Base-by-base conservation (phyloP, 2,888 invertebrate species). In the Ochropacha duplaris region DNA sequence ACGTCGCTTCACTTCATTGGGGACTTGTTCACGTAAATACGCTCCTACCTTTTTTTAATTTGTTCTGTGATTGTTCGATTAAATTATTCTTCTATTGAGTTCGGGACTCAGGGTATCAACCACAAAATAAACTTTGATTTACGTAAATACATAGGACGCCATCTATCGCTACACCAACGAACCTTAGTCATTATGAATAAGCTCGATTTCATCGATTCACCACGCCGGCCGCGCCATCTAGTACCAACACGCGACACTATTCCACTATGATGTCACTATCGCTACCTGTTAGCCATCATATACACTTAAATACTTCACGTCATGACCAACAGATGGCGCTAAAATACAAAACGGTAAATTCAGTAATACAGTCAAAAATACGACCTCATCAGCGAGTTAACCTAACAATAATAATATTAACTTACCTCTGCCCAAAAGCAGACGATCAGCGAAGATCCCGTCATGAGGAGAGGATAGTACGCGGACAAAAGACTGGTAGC, bases 381-480 rank as follows among this genome's bases (percentile, higher is more conserved):
- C n/a, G 8, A 9, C 11, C 12, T 31, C 12, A 31, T 31, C n/a
- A n/a, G n/a, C n/a, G n/a, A 31, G 12, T 3, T 28, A 28, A 28
- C 28, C 28, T n/a, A n/a, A 28, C 8, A 8, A 12, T 2, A 50
- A 49, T 34, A 24, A 28, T 24, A 14, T 22, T 16, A 49, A 93
- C 95, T 94, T 86, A 97, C 97, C 95, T 98, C 98, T 49, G 98
- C 98, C 98, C 98, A 98, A 84, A 98, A 97, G 88, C 98, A 98
- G 66, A 98, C 98, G 69, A 98, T 96, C 61, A 98, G 94, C 0
- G 98, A 98, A 0, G 97, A 96, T 55, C 98, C 97, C 11, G 97
- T 97, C 94, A 98, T 94, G 59, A 98, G 93, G 50, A 98, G 93
- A 0, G 98, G 98, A 88, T 98, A 98, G 89, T 97, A 98, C 0